Base-by-base conservation (phyloP, 2,888 invertebrate species). In the Biston betularia region DNA sequence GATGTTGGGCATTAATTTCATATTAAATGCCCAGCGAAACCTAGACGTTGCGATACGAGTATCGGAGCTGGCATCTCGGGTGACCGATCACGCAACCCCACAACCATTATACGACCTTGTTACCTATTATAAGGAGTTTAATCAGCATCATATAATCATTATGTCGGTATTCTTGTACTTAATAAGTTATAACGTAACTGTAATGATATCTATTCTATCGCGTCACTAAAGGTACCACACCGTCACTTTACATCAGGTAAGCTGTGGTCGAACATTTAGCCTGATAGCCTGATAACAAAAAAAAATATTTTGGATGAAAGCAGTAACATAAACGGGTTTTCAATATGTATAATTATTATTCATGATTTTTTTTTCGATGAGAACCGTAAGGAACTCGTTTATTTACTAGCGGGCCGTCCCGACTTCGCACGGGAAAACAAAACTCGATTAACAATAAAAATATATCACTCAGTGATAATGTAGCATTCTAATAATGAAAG, bases 11-110 rank as follows among this genome's bases (percentile, higher is more conserved):
- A 50, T 52, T 40, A 40, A 40, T 59, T 49, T 14, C 45, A 35
- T 35, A 52, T 12, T 52, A 40, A 45, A 38, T 33, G 35, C 5
- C 12, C 45, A 40, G 48, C 55, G 46, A 63, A 33, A 56, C 56
- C 40, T 33, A 44, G 50, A 63, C 52, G 45, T 57, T 57, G 50
- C 50, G 57, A 52, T 57, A 57, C 46, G 11, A 40, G 11, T 53
- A 57, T 63, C 57, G 35, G 35, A 15, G 38, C 35, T 48, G 42
- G 14, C 49, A 63, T 63, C 57, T 57, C 45, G 24, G 55, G 44
- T 52, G 52, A 52, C 63, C 56, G 52, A 63, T 55, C 59, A 65
- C 65, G 65, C 65, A 54, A 60, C 44, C 59, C 45, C 12, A 60
- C 35, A 14, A 53, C 56, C 50, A 24, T 33, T 10, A 42, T 59